A percentile compares a stretch with the other conserved stretches of the same genome.
phyloP scores from a whole-genome alignment of 2,888 invertebrate species.

The Argyresthia goedartella region DNA sequence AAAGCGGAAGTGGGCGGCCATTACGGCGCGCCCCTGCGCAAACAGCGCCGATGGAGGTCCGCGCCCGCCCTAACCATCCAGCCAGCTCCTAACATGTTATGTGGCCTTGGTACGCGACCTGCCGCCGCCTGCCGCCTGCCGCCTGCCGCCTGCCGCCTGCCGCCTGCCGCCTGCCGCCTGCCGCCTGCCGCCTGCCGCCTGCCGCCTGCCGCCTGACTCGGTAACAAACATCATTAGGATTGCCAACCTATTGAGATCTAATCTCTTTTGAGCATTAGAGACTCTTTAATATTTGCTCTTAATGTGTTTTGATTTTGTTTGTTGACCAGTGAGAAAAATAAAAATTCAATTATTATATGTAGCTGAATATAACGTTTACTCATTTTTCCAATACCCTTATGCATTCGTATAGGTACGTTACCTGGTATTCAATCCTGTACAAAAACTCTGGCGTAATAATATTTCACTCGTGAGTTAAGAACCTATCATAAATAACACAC shows the following conservation, averaged over 20 bases:
- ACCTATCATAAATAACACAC: no score
- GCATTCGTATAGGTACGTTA: no score
- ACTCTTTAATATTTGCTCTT: no score
- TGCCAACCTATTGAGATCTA: background rate
- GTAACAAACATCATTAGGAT: background rate
- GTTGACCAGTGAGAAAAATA: no score
- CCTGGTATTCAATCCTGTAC: background rate
- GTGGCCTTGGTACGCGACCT: no score
- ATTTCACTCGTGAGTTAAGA: background rate
- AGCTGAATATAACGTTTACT: no score
- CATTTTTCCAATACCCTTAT: no score
- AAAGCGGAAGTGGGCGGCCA: conserved; percentile 65
- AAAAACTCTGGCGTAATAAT: background rate
- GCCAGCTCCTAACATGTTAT: background rate
- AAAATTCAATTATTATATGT: no score
- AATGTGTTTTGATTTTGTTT: no score
- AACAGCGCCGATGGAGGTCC: conserved; percentile 1
- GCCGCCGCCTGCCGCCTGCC: background rate
- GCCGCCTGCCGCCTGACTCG: background rate
- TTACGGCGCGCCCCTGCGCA: conserved; percentile 39
- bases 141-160: no score
- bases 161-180: conserved; percentile 47
- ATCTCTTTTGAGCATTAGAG: no score
- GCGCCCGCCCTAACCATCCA: background rate
- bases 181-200: conserved; percentile 7